Base-by-base conservation (phyloP, 2,113 vertebrate genomes). In the Dromas ardeola region DNA sequence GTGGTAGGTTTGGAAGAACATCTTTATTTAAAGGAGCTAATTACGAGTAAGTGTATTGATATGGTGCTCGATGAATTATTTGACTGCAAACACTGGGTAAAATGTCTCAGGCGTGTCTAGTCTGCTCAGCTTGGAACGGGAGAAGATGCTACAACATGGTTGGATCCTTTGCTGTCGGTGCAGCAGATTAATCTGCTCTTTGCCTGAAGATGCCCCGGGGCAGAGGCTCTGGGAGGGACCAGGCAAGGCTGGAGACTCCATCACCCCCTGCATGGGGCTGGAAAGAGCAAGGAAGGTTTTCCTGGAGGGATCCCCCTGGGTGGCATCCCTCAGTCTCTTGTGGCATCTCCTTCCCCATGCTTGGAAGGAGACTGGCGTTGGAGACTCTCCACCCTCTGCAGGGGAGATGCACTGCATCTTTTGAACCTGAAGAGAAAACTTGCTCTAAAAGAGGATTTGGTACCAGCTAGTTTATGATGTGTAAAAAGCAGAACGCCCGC, bases 181-280 rank as follows among this genome's bases (percentile, higher is more conserved):
- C 42, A 18, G 10, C 26, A 45, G 38, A 4, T 7, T 1, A 4
- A 14, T 3, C 15, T 61, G 15, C 5, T 11, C 0, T 67, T 43
- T 49, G 30, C 73, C 58, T 5, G 0, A 3, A 21, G 71, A 5
- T 5, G 22, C 50, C 14, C 5, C 2, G 50, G 47, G 36, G 40
- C 56, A 76, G n/a, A 49, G 42, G 10, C 34, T 53, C 32, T 11
- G 26, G 74, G 49, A 15, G 42, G 43, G 43, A 19, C 30, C 2
- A 15, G 61, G 25, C 0, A 6, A 49, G 16, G 40, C 38, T 22
- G 50, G 53, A 61, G 26, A 8, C 69, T 32, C 2, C 0, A 5
- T 5, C 38, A 11, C 12, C 34, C 6, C 27, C 16, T 30, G 0
- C 11, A 4, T 2, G 9, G 38, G 10, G 32, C 18, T 42, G 53